Conservation (phyloP, 2,797 vertebrate genomes). For the Dendrocincla fuliginosa region DNA sequence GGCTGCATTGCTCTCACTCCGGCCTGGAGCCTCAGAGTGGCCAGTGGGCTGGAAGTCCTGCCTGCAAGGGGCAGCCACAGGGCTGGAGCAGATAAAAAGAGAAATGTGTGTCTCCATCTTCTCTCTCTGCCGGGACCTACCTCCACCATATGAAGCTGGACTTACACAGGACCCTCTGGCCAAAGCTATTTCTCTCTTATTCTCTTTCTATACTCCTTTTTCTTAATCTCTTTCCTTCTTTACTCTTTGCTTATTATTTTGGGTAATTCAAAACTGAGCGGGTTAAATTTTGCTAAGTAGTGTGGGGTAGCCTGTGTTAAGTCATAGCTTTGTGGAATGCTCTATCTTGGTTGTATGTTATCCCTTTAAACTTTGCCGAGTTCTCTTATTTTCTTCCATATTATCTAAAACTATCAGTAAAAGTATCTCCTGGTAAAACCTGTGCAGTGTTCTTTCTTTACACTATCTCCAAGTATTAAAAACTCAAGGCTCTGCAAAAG, state of each 20-base stretch:
- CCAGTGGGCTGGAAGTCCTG: neutral
- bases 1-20: too few relatives aligned
- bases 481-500: neutral
- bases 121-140: neutral
- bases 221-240: neutral
- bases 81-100: neutral
- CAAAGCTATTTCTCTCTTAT: neutral
- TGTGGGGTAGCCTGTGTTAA: neutral
- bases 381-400: neutral
- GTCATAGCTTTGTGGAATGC: neutral
- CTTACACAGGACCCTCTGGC: neutral
- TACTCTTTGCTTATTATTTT: neutral
- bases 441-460: neutral
- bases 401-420: neutral
- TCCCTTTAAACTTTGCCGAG: neutral
- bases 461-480: neutral
- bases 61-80: neutral
- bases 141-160: neutral
- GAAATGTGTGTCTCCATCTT: neutral
- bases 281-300: neutral
- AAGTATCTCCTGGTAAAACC: neutral
- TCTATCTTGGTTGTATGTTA: neutral
- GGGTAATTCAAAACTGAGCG: neutral
- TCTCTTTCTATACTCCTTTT: neutral
- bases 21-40: neutral